A percentile compares a stretch with the other conserved stretches of the same genome.
These are phyloP conservation scores for Oncorhynchus nerka DNA, from an alignment of 2,113 vertebrate genomes.

Conservation along the genomic window DNA sequence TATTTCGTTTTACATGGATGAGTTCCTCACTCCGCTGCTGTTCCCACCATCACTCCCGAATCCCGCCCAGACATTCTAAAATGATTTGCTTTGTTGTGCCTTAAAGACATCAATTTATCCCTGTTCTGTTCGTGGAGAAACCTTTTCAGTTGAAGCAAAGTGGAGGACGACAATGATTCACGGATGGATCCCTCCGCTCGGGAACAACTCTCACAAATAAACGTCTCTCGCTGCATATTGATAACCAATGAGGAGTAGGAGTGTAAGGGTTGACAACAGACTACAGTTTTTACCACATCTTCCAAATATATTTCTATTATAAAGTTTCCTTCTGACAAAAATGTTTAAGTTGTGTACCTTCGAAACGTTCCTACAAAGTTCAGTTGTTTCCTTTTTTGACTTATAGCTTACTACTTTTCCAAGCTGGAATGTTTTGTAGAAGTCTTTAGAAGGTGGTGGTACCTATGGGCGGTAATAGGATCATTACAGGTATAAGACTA, in stretches of 20 bases:
- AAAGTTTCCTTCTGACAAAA: too few relatives aligned
- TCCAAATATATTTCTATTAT: background rate
- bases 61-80: background rate
- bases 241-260: background rate
- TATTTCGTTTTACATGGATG: background rate
- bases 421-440: too few relatives aligned
- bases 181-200: background rate
- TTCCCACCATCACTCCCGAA: background rate
- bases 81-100: conserved; percentile 10
- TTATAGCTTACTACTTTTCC: background rate
- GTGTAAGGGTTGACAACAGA: background rate
- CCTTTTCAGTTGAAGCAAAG: background rate
- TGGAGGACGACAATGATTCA: background rate
- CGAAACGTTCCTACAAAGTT: too few relatives aligned
- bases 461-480: background rate
- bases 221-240: background rate
- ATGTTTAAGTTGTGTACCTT: too few relatives aligned
- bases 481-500: background rate
- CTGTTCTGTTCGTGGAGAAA: background rate
- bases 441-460: background rate
- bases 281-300: background rate
- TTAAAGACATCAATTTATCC: background rate
- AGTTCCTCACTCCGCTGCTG: background rate
- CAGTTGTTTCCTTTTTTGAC: background rate
- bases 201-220: background rate